Percentiles rank a stretch among this genome's conserved stretches.
These are phyloP conservation scores for Python bivittatus DNA, from an alignment of 2,113 vertebrate species.

Conservation along the genomic window DNA sequence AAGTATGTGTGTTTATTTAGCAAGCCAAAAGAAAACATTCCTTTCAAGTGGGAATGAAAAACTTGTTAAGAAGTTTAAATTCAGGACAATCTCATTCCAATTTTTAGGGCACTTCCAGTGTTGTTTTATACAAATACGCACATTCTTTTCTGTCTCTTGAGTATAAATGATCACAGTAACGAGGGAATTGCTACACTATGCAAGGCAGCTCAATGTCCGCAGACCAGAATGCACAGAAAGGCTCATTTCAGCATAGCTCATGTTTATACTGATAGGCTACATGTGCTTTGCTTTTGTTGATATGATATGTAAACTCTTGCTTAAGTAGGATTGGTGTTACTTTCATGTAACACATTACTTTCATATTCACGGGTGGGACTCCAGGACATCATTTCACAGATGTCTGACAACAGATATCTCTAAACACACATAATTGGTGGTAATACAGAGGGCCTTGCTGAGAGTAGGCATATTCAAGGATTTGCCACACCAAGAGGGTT, in stretches of 20 bases:
- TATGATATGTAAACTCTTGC: conserved; percentile 1
- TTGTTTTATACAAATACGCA: background rate
- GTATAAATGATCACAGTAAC: background rate
- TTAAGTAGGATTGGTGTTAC: conserved; percentile 10
- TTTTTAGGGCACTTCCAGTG: background rate
- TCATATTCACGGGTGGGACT: background rate
- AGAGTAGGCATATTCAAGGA: background rate
- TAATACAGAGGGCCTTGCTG: background rate
- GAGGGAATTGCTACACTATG: background rate
- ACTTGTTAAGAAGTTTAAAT: conserved; percentile 1
- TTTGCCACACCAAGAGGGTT: background rate
- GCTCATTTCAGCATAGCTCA: background rate
- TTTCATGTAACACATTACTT: background rate
- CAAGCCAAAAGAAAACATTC: conserved; percentile 12
- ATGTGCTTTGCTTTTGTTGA: conserved; percentile 16
- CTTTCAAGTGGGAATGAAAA: background rate
- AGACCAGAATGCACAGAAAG: background rate
- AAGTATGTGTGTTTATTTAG: background rate
- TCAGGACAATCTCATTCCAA: background rate
- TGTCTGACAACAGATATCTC: background rate
- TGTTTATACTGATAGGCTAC: background rate
- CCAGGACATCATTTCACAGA: background rate
- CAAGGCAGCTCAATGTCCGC: background rate
- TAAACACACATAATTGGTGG: background rate
- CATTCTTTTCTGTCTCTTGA: background rate